Base-by-base conservation (phyloP, 2,888 invertebrate genomes). In the Elmis aenea region DNA sequence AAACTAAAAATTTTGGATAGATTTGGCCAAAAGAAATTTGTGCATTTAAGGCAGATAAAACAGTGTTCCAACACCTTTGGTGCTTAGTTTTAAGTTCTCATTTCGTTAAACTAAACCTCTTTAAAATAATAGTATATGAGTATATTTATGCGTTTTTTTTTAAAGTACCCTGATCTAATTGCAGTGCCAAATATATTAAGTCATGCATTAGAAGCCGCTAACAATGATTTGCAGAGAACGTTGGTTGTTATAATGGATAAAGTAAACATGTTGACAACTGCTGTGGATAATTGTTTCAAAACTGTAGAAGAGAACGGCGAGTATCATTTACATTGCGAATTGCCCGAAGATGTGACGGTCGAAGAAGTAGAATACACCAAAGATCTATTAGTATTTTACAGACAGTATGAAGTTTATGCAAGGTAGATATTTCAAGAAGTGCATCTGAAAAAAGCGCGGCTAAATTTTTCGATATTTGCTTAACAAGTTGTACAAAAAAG, bases 361-460 rank as follows among this genome's bases (percentile, higher is more conserved):
- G 58, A 64, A 1, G 64, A 74, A 29, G 67, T 75, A 42, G 61
- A 66, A 2, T 66, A 70, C 46, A 55, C 73, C 2, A 75, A 75
- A 50, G 72, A 76, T 29, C 60, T 75, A 43, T 61, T 83, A 2
- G 68, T 74, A 0, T 71, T 77, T 42, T 74, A 71, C 51, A 72
- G 82, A 1, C 82, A 82, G 51, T 76, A 77, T 55, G 82, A 83
- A 53, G 66, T 81, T 31, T 75, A 73, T 43, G 67, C 76, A 1
- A 74, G 81, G 72, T 69, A 51, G 26, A 9, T 31, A 6, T 1
- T n/a, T n/a, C n/a, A n/a, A n/a, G n/a, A n/a, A n/a, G n/a, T n/a
- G n/a, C n/a, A n/a, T n/a, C n/a, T n/a, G n/a, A n/a, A n/a, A n/a
- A n/a, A n/a, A n/a, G n/a, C n/a, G n/a, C n/a, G n/a, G n/a, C n/a